phyloP scores from a whole-genome alignment of 2,797 vertebrate genomes.

The Neosilurus hyrtlii region DNA sequence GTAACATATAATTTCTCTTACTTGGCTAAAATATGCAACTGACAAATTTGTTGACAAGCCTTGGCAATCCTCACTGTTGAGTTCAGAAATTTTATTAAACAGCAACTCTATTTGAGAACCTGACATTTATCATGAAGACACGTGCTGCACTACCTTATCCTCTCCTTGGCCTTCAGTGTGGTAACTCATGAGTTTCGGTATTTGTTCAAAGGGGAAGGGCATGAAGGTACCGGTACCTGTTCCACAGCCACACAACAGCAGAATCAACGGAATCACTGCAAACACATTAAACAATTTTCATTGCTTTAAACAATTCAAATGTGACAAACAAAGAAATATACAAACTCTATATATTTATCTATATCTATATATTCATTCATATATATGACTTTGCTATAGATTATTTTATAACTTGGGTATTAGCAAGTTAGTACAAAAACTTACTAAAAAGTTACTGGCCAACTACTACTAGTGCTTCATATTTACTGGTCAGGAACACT shows the following conservation, averaged over 20 bases:
- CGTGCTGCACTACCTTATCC: constrained; percentile 75
- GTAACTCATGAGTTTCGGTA: constrained; percentile 80
- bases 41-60: background rate
- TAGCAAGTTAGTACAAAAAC: no score
- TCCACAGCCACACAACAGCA: constrained; percentile 84
- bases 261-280: constrained; percentile 83
- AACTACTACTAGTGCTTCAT: no score
- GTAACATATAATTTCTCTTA: background rate
- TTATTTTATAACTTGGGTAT: no score
- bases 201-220: constrained; percentile 68
- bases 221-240: constrained; percentile 71
- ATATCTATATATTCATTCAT: no score
- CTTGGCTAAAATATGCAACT: background rate
- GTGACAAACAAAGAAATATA: background rate
- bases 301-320: background rate
- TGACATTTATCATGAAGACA: background rate
- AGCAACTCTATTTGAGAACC: background rate
- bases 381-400: no score
- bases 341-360: no score
- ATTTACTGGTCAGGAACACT: no score
- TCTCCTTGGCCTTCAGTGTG: constrained; percentile 89
- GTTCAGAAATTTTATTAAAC: background rate
- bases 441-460: no score
- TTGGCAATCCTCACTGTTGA: background rate
- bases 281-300: constrained; percentile 37